Percentiles rank a stretch among this genome's conserved stretches.
Evolutionary conservation across 2,113 vertebrate species (phyloP).

Genomic region (Equus przewalskii): DNA sequence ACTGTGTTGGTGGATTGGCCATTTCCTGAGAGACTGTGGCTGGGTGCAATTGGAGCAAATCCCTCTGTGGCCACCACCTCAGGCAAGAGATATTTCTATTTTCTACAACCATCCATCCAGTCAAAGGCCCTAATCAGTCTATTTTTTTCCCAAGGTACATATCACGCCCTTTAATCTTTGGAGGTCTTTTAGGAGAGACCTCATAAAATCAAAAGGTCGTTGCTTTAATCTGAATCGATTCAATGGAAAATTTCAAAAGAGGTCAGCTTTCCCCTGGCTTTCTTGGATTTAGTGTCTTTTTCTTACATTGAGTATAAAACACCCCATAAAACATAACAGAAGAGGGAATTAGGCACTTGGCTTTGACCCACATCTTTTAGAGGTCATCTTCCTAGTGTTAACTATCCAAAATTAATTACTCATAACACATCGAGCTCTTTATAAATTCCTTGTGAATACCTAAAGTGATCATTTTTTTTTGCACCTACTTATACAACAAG

Average conservation of each 20-base stretch:
- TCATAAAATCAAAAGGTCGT: conserved; percentile 62
- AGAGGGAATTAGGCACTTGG: conserved; percentile 60
- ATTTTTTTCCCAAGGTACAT: neutral
- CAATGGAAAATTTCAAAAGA: conserved; percentile 55
- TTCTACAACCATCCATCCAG: neutral
- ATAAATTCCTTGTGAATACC: conserved; percentile 69
- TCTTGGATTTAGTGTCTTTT: conserved; percentile 56
- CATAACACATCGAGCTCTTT: conserved; percentile 54
- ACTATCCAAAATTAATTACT: conserved; percentile 36
- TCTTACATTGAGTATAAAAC: conserved; percentile 51
- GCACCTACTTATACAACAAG: conserved; percentile 71
- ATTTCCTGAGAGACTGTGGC: neutral
- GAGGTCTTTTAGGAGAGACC: conserved; percentile 47
- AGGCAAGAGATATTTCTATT: neutral
- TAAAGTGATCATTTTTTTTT: conserved; percentile 71
- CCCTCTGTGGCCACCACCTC: neutral
- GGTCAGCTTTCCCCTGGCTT: conserved; percentile 40
- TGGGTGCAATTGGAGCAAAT: neutral
- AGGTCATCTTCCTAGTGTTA: conserved; percentile 47
- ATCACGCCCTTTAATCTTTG: conserved; percentile 44
- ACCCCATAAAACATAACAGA: conserved; percentile 62
- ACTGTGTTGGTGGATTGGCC: neutral
- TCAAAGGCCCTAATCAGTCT: conserved; percentile 46
- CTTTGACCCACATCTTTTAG: conserved; percentile 59
- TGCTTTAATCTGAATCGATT: conserved; percentile 67